Evolutionary conservation across 2,113 vertebrate genomes (phyloP), one percentile per base, ranked within the genome.

Genomic region (Toxostoma redivivum): DNA sequence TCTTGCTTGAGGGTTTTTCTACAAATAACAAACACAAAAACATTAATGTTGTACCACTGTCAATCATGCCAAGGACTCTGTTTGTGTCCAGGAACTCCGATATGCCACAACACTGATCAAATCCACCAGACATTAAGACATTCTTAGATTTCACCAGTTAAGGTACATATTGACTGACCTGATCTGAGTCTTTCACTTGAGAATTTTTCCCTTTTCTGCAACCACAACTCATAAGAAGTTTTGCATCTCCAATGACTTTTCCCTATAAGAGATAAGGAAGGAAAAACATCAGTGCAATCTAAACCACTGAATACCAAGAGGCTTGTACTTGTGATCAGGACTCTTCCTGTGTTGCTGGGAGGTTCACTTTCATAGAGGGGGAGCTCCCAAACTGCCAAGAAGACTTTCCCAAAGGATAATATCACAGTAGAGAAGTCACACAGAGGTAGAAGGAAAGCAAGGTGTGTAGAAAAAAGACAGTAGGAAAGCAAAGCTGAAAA

Each of bases 191-290:
- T 92, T 97, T 96, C 64, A 77, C 79, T 95, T 94, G 92, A 91
- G 79, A n/a, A 66, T 54, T 97, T 92, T 96, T 95, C 76, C 93
- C 90, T 91, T 95, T 93, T 93, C 92, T 96, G 95, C 96, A 95
- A 44, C 95, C 96, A 92, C 93, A 97, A 73, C 92, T 93, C 94
- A 96, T 95, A 76, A 95, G 87, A 47, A 93, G 94, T 85, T 97
- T 97, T 77, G 90, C 66, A 82, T 96, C 96, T 90, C 92, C 93
- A 91, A 81, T 94, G 84, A 94, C 93, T 95, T 95, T 96, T 91
- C 96, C 94, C 95, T 92, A 38, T 14, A 94, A 96, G 38, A 95
- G 50, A 95, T 14, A 94, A 96, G 16, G 60, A 22, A 87, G 85
- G 60, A 92, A 86, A 94, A 96, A 51, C 18, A 67, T 92, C 25